A percentile compares a stretch with the other conserved stretches of the same genome.
These are phyloP conservation scores for Garra rufa DNA, from an alignment of 2,113 vertebrate genomes.

Conservation along the genomic window DNA sequence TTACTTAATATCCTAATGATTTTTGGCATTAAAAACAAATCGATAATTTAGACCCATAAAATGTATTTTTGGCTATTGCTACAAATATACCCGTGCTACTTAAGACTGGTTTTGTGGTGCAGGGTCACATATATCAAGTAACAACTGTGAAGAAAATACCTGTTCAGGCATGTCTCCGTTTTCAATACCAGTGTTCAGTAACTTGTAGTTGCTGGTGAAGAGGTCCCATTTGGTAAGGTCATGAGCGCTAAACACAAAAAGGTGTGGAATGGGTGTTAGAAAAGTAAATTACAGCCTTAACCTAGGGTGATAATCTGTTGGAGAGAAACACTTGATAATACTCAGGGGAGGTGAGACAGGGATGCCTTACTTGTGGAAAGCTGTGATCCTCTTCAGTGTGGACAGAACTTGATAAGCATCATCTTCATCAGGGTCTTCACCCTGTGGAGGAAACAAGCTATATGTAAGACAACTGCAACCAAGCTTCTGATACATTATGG, in stretches of 20 bases:
- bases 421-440: slow-evolving; percentile 97
- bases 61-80: too few species aligned
- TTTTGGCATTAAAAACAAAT: too few species aligned
- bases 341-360: not conserved
- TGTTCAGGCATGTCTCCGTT: slow-evolving; percentile 99
- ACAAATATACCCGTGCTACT: too few species aligned
- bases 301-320: not conserved
- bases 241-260: slow-evolving; percentile 82
- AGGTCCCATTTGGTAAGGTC: slow-evolving; percentile 98
- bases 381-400: slow-evolving; percentile 97
- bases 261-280: not conserved
- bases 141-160: too few species aligned
- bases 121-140: too few species aligned
- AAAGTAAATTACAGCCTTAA: not conserved
- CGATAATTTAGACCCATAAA: too few species aligned
- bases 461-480: not conserved
- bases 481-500: not conserved
- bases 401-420: slow-evolving; percentile 98
- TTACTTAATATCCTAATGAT: too few species aligned
- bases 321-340: not conserved
- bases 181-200: slow-evolving; percentile 97
- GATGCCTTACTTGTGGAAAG: slow-evolving; percentile 93
- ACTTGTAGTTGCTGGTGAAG: slow-evolving; percentile 97
- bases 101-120: too few species aligned
- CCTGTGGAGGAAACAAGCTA: slow-evolving; percentile 70